Conservation (phyloP, 2,888 invertebrate genomes). For the Temnothorax rugatulus region DNA sequence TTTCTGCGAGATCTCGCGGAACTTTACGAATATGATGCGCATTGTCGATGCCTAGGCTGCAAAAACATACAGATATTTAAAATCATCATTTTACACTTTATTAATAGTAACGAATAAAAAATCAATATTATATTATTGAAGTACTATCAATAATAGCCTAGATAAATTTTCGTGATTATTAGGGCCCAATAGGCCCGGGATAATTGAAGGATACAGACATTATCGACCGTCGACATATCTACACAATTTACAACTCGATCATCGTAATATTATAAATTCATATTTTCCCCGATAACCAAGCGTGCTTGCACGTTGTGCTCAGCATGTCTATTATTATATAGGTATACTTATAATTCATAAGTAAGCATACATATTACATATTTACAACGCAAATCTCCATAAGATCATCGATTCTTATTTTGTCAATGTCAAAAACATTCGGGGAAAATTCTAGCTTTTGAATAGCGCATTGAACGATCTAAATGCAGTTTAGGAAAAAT, state of each 20-base stretch:
- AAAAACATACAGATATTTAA: neutral
- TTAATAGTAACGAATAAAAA: neutral
- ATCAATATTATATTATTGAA: neutral
- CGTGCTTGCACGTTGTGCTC: too few species aligned
- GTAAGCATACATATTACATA: too few species aligned
- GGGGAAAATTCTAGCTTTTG: neutral
- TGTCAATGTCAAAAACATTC: neutral
- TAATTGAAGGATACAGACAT: neutral
- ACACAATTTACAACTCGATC: neutral
- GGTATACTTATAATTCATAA: too few species aligned
- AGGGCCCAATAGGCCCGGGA: neutral
- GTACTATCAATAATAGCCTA: neutral
- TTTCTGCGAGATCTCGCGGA: slow-evolving; percentile 86
- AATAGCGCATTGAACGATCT: neutral
- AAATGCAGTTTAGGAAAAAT: neutral
- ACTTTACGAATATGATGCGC: slow-evolving; percentile 84
- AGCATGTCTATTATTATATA: too few species aligned
- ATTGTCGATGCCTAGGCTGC: slow-evolving; percentile 67
- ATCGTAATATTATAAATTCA: too few species aligned
- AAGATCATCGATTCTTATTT: neutral
- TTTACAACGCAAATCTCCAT: neutral
- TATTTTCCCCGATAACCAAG: too few species aligned
- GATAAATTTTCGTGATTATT: neutral
- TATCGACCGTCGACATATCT: neutral
- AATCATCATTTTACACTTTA: neutral